These are phyloP conservation scores for Heptranchias perlo DNA, from an alignment of 2,113 vertebrate genomes.

Conservation along the genomic window DNA sequence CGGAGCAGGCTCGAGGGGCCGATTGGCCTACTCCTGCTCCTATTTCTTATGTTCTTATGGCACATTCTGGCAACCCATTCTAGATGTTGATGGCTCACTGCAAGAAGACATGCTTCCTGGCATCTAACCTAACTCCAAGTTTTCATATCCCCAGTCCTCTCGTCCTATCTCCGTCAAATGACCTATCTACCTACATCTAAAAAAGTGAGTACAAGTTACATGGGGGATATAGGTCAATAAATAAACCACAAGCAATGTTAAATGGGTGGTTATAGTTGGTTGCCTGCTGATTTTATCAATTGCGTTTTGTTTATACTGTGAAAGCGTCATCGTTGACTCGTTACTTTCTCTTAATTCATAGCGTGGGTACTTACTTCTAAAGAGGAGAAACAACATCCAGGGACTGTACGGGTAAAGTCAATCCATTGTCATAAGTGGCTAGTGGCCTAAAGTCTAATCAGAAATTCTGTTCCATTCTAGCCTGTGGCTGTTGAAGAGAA, in stretches of 20 bases:
- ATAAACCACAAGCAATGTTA: too few species aligned
- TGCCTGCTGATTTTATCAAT: neutral
- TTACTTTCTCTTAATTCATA: too few species aligned
- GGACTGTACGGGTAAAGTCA: neutral
- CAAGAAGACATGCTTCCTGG: neutral
- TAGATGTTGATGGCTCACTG: neutral
- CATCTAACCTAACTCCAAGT: too few species aligned
- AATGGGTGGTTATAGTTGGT: neutral
- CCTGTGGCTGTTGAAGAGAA: neutral
- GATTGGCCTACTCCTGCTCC: too few species aligned
- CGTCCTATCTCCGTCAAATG: neutral
- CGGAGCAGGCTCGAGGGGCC: too few species aligned
- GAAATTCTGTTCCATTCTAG: neutral
- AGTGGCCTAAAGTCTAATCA: neutral
- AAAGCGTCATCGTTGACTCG: neutral
- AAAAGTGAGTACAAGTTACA: neutral
- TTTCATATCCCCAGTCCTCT: too few species aligned
- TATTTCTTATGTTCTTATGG: too few species aligned
- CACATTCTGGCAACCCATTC: neutral
- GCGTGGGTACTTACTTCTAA: neutral
- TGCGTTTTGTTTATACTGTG: neutral
- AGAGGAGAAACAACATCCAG: neutral
- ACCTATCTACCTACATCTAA: neutral
- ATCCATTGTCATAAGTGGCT: neutral
- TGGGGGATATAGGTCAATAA: neutral